phyloP scores from a whole-genome alignment of 2,113 vertebrate species.

The Crypturellus undulatus region DNA sequence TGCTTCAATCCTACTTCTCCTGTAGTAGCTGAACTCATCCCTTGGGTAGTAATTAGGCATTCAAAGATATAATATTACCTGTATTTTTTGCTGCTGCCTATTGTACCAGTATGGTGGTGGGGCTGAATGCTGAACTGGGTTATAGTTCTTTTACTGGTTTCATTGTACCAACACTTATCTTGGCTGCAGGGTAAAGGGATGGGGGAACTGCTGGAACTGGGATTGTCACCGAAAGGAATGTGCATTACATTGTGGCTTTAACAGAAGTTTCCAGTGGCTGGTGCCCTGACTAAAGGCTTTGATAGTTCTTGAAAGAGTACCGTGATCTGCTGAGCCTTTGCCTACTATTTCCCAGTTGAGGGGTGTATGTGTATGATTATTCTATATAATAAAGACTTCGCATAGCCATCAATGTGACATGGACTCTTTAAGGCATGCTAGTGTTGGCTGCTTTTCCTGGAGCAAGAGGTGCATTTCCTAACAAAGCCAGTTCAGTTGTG shows the following conservation, averaged over 20 bases:
- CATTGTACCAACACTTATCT: neutral
- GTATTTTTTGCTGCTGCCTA: neutral
- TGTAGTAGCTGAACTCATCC: neutral
- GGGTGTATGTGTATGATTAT: too few relatives aligned
- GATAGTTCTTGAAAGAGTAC: neutral
- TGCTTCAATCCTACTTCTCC: neutral
- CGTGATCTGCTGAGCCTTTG: neutral
- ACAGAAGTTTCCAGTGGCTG: neutral
- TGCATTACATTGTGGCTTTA: neutral
- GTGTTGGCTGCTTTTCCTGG: neutral
- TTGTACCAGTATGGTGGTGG: neutral
- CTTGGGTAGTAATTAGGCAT: neutral
- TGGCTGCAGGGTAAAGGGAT: neutral
- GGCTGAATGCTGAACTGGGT: neutral
- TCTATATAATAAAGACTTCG: neutral
- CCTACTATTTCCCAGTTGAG: neutral
- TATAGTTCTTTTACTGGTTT: neutral
- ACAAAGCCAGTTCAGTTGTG: neutral
- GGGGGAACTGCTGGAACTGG: neutral
- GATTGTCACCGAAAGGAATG: neutral
- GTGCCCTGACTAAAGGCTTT: neutral
- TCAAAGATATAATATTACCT: neutral
- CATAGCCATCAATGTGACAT: accelerated
- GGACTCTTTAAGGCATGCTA: accelerated
- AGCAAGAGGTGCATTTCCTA: neutral